phyloP scores from a whole-genome alignment of 2,888 invertebrate species.

The Platerodrilus igneus region DNA sequence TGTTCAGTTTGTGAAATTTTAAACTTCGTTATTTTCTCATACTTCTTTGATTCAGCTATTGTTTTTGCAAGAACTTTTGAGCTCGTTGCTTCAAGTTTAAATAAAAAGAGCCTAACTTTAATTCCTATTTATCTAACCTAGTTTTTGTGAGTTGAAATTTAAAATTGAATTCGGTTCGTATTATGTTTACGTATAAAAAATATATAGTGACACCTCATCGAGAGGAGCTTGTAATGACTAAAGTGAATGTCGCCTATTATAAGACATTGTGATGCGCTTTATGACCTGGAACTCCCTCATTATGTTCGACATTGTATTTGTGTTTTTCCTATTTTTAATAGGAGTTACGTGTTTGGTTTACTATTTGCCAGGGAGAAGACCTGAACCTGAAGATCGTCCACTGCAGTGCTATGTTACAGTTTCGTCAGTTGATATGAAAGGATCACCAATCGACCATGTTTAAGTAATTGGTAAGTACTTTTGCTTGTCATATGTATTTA shows the following conservation, averaged over 20 bases:
- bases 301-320: slow-evolving; percentile 85
- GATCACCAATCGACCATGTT: slow-evolving; percentile 46
- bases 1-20: slow-evolving; percentile 12
- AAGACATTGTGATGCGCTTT: slow-evolving; percentile 65
- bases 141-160: too few relatives aligned
- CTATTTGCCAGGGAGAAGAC: slow-evolving; percentile 64
- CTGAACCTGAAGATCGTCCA: slow-evolving; percentile 49
- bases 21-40: slow-evolving; percentile 16
- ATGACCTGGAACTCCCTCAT: slow-evolving; percentile 81
- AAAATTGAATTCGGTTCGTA: too few relatives aligned
- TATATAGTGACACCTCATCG: too few relatives aligned
- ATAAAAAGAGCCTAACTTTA: too few relatives aligned
- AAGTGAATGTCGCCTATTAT: slow-evolving; percentile 30
- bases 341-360: slow-evolving; percentile 79
- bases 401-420: slow-evolving; percentile 45
- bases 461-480: slow-evolving; percentile 26
- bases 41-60: too few relatives aligned
- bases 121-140: too few relatives aligned
- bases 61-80: too few relatives aligned
- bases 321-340: slow-evolving; percentile 80
- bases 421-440: slow-evolving; percentile 36
- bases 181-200: too few relatives aligned
- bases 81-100: too few relatives aligned
- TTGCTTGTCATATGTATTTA: too few relatives aligned
- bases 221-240: slow-evolving; percentile 25